A percentile compares a stretch with the other conserved stretches of the same genome.
These are phyloP conservation scores for Intellagama lesueurii DNA, from an alignment of 2,797 vertebrate species.

Conservation along the genomic window DNA sequence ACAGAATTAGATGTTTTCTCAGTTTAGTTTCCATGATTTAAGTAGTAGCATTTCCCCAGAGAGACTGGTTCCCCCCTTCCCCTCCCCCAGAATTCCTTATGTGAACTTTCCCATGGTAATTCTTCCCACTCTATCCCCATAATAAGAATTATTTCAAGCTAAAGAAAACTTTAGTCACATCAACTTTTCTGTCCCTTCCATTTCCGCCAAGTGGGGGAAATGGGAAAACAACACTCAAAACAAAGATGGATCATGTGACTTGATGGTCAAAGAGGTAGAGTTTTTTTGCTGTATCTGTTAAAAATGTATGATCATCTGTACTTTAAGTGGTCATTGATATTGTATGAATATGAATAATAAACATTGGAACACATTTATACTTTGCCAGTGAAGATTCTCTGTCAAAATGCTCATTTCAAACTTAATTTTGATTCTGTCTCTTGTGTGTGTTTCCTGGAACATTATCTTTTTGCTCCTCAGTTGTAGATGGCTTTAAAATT, in stretches of 20 bases:
- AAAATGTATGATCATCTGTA: background rate
- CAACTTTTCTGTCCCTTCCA: background rate
- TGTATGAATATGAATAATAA: background rate
- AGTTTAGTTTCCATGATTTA: background rate
- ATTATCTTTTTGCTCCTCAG: too few species aligned
- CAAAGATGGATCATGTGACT: background rate
- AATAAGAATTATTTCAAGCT: constrained; percentile 11
- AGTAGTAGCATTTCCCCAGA: constrained; percentile 2
- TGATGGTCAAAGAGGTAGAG: background rate
- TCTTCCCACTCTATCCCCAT: background rate
- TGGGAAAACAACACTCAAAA: background rate
- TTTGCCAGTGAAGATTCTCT: background rate
- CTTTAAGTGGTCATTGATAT: background rate
- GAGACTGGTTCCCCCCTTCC: background rate
- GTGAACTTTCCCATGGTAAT: background rate
- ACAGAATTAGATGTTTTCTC: background rate
- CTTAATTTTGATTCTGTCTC: background rate
- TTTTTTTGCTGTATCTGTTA: background rate
- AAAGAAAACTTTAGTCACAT: background rate
- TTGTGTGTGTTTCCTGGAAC: too few species aligned
- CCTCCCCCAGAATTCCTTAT: background rate
- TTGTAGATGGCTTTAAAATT: too few species aligned
- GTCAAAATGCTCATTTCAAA: background rate
- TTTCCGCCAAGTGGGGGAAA: background rate
- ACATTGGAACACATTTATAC: background rate